phyloP scores from a whole-genome alignment of 2,113 vertebrate genomes.

The Protomyctophum bolini region DNA sequence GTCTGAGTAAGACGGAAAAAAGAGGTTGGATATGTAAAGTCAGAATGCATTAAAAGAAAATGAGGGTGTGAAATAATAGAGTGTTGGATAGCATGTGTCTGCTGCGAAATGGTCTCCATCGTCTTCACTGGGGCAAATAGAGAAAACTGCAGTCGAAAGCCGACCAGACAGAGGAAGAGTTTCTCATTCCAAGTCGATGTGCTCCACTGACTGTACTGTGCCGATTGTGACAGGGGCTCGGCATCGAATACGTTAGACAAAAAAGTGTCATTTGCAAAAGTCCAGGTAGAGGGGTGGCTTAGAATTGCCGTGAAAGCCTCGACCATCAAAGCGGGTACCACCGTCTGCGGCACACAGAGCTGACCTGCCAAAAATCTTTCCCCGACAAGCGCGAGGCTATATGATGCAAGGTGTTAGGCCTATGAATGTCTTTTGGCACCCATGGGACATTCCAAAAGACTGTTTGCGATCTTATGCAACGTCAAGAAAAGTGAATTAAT shows the following conservation, averaged over 20 bases:
- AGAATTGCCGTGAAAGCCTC: neutral
- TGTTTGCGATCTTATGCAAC: no score
- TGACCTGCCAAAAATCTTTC: conserved; percentile 6
- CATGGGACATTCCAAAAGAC: neutral
- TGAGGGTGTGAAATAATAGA: conserved; percentile 30
- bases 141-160: conserved; percentile 1
- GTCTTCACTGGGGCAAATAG: neutral
- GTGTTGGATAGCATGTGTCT: conserved; percentile 2
- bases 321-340: neutral
- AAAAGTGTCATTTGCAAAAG: conserved; percentile 16
- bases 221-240: neutral
- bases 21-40: conserved; percentile 36
- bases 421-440: conserved; percentile 18
- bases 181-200: neutral
- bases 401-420: conserved; percentile 23
- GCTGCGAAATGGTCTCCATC: neutral
- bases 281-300: neutral
- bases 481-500: no score
- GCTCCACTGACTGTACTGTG: neutral
- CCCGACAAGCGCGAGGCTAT: conserved; percentile 12
- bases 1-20: conserved; percentile 36
- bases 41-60: conserved; percentile 43
- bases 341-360: neutral
- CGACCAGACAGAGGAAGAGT: neutral
- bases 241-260: neutral